Evolutionary conservation across 2,888 invertebrate species (phyloP).

Genomic region (Diaperis boleti): DNA sequence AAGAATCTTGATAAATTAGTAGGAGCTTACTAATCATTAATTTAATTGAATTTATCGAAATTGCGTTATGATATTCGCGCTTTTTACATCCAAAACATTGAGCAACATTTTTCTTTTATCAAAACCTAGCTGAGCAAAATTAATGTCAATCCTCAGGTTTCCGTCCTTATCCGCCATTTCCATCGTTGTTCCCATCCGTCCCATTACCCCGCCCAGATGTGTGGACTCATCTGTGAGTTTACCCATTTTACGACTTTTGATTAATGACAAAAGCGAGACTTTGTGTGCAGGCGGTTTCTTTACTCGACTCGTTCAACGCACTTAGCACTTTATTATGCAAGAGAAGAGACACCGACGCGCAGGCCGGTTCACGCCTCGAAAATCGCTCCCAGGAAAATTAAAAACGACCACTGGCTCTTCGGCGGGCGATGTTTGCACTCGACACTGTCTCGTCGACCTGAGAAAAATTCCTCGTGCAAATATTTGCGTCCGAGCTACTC

Average conservation of each 20-base stretch:
- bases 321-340: constrained; percentile 25
- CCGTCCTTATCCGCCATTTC: not conserved
- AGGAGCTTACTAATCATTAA: too few relatives aligned
- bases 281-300: constrained; percentile 23
- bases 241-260: constrained; percentile 13
- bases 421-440: not conserved
- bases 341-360: not conserved
- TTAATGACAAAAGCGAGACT: constrained; percentile 15
- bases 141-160: too few relatives aligned
- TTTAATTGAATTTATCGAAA: too few relatives aligned
- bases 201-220: not conserved
- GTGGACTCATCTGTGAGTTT: not conserved
- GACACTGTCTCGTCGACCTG: not conserved
- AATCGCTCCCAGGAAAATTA: constrained; percentile 13
- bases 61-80: too few relatives aligned
- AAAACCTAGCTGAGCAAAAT: too few relatives aligned
- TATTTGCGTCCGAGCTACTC: constrained; percentile 14
- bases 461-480: constrained; percentile 13
- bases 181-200: too few relatives aligned
- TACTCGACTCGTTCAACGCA: constrained; percentile 23
- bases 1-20: too few relatives aligned
- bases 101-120: too few relatives aligned
- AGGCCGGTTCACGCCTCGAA: constrained; percentile 10
- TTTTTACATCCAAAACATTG: too few relatives aligned
- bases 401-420: constrained; percentile 1